Conservation (phyloP, 2,113 vertebrate genomes). For the Copsychus sechellarum region DNA sequence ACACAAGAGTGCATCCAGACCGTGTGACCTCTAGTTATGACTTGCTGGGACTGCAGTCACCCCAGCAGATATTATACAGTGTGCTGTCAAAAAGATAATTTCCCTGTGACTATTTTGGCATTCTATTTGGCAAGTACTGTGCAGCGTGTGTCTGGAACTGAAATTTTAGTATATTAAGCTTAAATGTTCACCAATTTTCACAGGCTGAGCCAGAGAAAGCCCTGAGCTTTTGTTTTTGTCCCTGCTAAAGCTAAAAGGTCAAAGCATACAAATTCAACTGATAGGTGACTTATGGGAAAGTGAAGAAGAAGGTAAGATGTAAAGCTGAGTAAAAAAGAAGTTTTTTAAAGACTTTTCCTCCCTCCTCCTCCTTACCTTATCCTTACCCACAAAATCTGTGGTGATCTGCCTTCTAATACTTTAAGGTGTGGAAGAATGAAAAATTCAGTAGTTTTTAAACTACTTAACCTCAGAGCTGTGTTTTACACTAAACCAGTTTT, state of each 20-base stretch:
- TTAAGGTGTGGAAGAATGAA: not conserved
- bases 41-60: not conserved
- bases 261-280: not conserved
- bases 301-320: not conserved
- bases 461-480: not conserved
- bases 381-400: not conserved
- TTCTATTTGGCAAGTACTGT: not conserved
- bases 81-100: not conserved
- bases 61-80: not conserved
- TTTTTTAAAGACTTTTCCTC: not conserved
- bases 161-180: not conserved
- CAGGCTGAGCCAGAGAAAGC: not conserved
- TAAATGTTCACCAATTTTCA: not conserved
- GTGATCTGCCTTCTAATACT: not conserved
- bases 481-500: not conserved
- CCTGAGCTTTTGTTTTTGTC: not conserved
- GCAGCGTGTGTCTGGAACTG: fast-evolving
- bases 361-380: not conserved
- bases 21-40: not conserved
- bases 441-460: not conserved
- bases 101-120: not conserved
- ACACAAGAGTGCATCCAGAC: not conserved
- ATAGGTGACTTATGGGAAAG: not conserved
- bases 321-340: not conserved
- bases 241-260: not conserved